Evolutionary conservation across 2,888 invertebrate species (phyloP).

Genomic region (Saturnia japonica): DNA sequence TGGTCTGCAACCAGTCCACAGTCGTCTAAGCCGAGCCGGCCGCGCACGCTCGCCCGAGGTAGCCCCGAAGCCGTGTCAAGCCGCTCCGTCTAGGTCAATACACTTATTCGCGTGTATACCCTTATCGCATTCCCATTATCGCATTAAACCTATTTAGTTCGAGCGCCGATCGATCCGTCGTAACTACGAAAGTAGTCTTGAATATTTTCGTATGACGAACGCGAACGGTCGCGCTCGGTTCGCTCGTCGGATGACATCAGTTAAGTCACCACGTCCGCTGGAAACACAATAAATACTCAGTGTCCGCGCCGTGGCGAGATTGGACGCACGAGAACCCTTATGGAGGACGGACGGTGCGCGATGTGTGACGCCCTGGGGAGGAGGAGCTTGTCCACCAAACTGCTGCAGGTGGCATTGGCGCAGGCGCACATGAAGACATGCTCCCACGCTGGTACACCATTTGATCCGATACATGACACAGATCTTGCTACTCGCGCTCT

Average conservation of each 20-base stretch:
- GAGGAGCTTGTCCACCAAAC: conserved; percentile 69
- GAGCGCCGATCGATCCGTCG: conserved; percentile 68
- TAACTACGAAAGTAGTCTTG: conserved; percentile 60
- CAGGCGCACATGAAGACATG: conserved; percentile 77
- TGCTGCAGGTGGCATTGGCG: conserved; percentile 76
- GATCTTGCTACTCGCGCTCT: conserved; percentile 72
- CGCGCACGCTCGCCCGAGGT: conserved; percentile 72
- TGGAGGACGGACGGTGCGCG: conserved; percentile 76
- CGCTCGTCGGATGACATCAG: conserved; percentile 80
- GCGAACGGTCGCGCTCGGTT: conserved; percentile 68
- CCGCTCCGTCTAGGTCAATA: conserved; percentile 72
- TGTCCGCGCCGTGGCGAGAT: conserved; percentile 73
- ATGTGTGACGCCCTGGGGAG: conserved; percentile 77
- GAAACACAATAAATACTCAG: conserved; percentile 78
- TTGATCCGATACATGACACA: conserved; percentile 60
- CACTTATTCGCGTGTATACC: conserved; percentile 75
- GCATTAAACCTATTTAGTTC: conserved; percentile 77
- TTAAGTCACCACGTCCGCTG: conserved; percentile 77
- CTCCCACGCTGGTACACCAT: conserved; percentile 56
- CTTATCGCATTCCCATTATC: conserved; percentile 79
- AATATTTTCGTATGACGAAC: conserved; percentile 65
- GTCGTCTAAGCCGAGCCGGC: conserved; percentile 71
- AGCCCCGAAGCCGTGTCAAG: conserved; percentile 71
- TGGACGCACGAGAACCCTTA: conserved; percentile 75
- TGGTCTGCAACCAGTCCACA: conserved; percentile 69